These are phyloP conservation scores for Furcula furcula DNA, from an alignment of 2,888 invertebrate genomes.

Conservation along the genomic window DNA sequence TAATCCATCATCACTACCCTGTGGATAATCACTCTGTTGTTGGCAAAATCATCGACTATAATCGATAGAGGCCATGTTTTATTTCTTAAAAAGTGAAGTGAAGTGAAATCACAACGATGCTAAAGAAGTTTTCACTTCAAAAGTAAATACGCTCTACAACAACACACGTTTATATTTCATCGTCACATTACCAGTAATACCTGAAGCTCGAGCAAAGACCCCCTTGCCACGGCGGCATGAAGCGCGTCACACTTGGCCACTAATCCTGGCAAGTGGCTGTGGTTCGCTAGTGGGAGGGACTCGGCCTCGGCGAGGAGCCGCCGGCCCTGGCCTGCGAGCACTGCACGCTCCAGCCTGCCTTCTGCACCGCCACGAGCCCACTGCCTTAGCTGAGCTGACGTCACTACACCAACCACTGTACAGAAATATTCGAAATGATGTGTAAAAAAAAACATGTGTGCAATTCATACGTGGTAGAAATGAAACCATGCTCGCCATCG, in stretches of 20 bases:
- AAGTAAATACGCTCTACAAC: neutral
- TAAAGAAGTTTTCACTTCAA: too few species aligned
- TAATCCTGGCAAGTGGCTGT: constrained; percentile 76
- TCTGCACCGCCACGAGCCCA: constrained; percentile 62
- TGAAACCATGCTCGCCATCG: too few species aligned
- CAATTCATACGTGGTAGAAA: too few species aligned
- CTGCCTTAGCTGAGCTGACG: constrained; percentile 62
- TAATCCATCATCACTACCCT: too few species aligned
- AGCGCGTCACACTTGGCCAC: constrained; percentile 89
- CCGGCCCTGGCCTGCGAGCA: constrained; percentile 68
- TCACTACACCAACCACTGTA: constrained; percentile 56
- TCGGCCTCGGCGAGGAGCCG: constrained; percentile 61
- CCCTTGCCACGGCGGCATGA: constrained; percentile 88
- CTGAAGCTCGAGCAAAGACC: constrained; percentile 86
- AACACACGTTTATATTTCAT: constrained; percentile 7
- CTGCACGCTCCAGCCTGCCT: constrained; percentile 69
- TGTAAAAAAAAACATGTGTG: too few species aligned
- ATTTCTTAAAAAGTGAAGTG: too few species aligned
- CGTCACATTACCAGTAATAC: constrained; percentile 54
- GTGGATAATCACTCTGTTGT: too few species aligned
- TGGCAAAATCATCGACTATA: too few species aligned
- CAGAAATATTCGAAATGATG: too few species aligned
- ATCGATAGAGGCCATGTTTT: too few species aligned
- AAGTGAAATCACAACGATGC: too few species aligned
- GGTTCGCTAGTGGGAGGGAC: constrained; percentile 48